Conservation (phyloP, 1,140 invertebrate species). For the Pseudomyrmex sp. region DNA sequence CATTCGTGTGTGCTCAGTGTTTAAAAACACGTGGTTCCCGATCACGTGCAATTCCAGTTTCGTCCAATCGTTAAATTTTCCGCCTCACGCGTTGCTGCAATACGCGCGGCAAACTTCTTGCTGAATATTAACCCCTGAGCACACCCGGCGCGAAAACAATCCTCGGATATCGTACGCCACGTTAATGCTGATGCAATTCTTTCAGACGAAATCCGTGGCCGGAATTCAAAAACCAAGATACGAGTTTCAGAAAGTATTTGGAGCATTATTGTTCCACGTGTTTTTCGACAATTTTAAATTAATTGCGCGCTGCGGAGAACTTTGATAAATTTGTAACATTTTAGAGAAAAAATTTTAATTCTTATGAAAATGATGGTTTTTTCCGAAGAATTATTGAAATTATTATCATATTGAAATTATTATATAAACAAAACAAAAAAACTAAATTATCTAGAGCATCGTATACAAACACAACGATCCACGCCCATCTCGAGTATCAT, state of each 20-base stretch:
- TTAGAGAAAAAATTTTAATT: not conserved
- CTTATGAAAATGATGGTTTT: too few species aligned
- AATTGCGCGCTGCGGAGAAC: not conserved
- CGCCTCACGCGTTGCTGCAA: not conserved
- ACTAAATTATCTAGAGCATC: constrained; percentile 10
- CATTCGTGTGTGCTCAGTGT: too few species aligned
- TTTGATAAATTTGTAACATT: not conserved
- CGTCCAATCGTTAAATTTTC: constrained; percentile 53
- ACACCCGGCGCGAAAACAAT: constrained; percentile 41
- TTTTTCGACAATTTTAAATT: not conserved
- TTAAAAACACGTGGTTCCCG: constrained; percentile 5
- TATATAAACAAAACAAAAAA: not conserved
- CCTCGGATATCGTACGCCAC: constrained; percentile 27
- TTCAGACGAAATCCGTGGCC: constrained; percentile 12
- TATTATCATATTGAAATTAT: not conserved
- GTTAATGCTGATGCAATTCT: constrained; percentile 30
- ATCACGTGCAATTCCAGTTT: constrained; percentile 29
- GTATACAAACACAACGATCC: constrained; percentile 10
- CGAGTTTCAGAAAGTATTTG: not conserved
- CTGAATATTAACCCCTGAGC: constrained; percentile 40
- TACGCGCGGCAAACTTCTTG: not conserved
- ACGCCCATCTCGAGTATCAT: constrained; percentile 17
- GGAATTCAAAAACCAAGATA: constrained; percentile 31
- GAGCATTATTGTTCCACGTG: not conserved
- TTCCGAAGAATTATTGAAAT: not conserved